Evolutionary conservation across 2,797 vertebrate genomes (phyloP), one percentile per base, ranked within the genome.

Genomic region (Phalanger gymnotis): DNA sequence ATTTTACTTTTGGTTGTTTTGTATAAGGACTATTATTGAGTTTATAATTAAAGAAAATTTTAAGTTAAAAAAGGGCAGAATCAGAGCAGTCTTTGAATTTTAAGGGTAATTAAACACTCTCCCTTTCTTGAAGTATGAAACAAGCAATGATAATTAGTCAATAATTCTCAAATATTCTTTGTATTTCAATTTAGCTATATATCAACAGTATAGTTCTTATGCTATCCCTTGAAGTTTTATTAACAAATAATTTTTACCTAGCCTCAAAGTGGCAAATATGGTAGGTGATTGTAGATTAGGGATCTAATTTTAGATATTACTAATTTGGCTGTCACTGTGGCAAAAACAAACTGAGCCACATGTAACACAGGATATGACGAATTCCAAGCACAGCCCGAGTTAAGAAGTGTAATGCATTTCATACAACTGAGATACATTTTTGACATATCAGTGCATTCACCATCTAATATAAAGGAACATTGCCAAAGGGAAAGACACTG

Each of bases 401-500:
- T 81, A 40, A 95, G 89, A 96, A 94, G 73, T 55, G 56, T 19
- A 90, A 95, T 61, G 92, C 34, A 66, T 93, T 93, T 94, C 92
- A 73, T 53, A 10, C 30, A 91, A 93, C n/a, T 40, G 55, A 93
- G 91, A 92, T 0, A 4, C 40, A 91, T 95, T 94, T 95, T 94
- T 89, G 87, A 90, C 53, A 34, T 57, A 90, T 51, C 66, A 25
- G 1, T 2, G 6, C 40, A 16, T 27, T 30, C 56, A 81, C 94
- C 94, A 81, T 94, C 53, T 57, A 51, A 95, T 92, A 91, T 94
- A 95, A 97, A 96, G 97, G 96, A 92, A 95, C 92, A 66, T 54
- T 96, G 97, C 97, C 96, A 57, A 93, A 97, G 98, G 98, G 94
- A 95, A 98, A 97, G 97, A 98, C 92, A 97, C 97, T 98, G 98